A percentile compares a stretch with the other conserved stretches of the same genome.
These are phyloP conservation scores for Arvicanthis niloticus DNA, from an alignment of 2,113 vertebrate species.

Conservation along the genomic window DNA sequence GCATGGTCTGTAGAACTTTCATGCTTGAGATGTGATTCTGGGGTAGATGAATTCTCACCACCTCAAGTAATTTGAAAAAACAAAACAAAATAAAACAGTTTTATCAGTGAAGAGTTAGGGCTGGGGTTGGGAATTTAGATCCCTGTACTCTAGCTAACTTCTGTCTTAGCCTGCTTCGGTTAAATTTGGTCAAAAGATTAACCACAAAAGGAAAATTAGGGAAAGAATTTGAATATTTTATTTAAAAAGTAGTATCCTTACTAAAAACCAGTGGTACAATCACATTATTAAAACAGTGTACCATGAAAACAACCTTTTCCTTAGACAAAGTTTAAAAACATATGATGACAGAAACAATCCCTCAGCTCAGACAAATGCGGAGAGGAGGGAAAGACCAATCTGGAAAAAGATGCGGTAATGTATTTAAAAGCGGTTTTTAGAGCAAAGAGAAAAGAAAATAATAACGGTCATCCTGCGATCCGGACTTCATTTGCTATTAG, in stretches of 20 bases:
- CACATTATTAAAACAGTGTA: conserved; percentile 52
- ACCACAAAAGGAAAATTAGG: conserved; percentile 31
- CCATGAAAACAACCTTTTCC: not conserved
- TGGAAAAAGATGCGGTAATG: conserved; percentile 57
- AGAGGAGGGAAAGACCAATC: conserved; percentile 66
- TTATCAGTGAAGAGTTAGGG: not conserved
- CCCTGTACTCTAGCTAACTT: not conserved
- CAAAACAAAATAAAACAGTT: not conserved
- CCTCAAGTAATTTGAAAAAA: not conserved
- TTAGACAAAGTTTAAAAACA: conserved; percentile 40
- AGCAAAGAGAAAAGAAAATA: conserved; percentile 64
- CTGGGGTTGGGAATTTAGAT: not conserved
- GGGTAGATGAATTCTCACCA: not conserved
- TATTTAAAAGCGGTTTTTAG: conserved; percentile 75
- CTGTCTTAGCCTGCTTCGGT: not conserved
- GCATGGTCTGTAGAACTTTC: not conserved
- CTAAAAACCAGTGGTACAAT: conserved; percentile 15
- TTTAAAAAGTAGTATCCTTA: not conserved
- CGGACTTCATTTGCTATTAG: conserved; percentile 62
- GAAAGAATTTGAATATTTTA: not conserved
- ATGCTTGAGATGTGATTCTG: not conserved
- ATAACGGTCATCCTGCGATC: conserved; percentile 70
- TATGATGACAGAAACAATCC: conserved; percentile 43
- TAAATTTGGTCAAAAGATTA: conserved; percentile 30
- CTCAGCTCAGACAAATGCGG: conserved; percentile 49